Conservation (phyloP, 1,140 invertebrate genomes). For the Zaprionus nigranus region DNA sequence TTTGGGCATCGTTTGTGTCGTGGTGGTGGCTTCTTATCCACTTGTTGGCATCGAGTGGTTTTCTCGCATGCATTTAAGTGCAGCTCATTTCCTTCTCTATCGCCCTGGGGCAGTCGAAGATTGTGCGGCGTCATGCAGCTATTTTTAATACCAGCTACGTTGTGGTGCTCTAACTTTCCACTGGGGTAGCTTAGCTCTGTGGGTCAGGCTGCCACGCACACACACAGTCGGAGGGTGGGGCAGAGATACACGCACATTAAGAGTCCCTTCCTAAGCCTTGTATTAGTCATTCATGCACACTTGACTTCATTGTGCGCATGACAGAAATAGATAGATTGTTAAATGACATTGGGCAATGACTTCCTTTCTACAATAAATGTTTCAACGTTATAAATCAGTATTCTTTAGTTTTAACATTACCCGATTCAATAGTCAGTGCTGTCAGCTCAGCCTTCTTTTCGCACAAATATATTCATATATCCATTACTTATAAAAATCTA, state of each 20-base stretch:
- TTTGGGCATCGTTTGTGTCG: conserved; percentile 83
- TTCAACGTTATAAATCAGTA: not conserved
- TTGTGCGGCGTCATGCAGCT: conserved; percentile 69
- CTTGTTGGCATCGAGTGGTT: conserved; percentile 84
- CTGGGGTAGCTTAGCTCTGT: not conserved
- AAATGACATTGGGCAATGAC: not conserved
- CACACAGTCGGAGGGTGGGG: not conserved
- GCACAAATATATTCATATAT: too few species aligned
- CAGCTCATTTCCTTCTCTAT: conserved; percentile 81
- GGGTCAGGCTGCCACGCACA: not conserved
- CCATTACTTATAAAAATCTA: too few species aligned
- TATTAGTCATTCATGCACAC: not conserved
- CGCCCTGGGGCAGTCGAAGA: conserved; percentile 46
- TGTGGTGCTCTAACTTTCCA: not conserved
- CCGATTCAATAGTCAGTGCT: too few species aligned
- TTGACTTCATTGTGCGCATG: not conserved
- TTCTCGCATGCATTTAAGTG: conserved; percentile 82
- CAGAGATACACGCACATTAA: not conserved
- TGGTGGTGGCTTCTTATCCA: conserved; percentile 84
- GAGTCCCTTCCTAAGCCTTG: not conserved
- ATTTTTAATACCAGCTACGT: conserved; percentile 58
- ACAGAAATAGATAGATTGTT: not conserved
- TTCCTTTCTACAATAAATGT: too few species aligned
- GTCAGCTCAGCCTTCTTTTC: too few species aligned
- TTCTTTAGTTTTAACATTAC: too few species aligned